Conservation (phyloP, 2,888 invertebrate genomes). For the Andrena bicolor region DNA sequence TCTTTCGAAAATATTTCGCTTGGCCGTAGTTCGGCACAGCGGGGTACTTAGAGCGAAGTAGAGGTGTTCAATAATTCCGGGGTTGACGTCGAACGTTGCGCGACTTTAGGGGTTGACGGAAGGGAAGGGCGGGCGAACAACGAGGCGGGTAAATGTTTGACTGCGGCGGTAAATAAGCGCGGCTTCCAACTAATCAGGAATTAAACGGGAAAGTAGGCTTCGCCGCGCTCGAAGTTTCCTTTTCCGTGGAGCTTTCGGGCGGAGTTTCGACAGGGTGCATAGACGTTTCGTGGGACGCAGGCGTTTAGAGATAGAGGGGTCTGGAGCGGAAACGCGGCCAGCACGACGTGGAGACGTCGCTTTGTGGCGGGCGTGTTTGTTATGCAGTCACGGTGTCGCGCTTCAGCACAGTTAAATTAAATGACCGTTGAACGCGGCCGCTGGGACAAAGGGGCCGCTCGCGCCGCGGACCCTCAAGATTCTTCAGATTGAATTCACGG, state of each 20-base stretch:
- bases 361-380: slow-evolving; percentile 28
- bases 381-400: slow-evolving; percentile 44
- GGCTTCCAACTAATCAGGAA: slow-evolving; percentile 5
- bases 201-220: neutral
- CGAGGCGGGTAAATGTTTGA: neutral
- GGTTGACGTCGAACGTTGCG: slow-evolving; percentile 4
- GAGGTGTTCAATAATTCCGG: slow-evolving; percentile 19
- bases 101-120: neutral
- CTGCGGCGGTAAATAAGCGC: neutral
- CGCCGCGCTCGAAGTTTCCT: neutral
- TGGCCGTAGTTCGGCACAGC: neutral
- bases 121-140: too few species aligned
- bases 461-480: slow-evolving; percentile 2
- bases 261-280: neutral
- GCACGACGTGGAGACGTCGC: neutral
- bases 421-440: slow-evolving; percentile 33
- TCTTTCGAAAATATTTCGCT: slow-evolving; percentile 8
- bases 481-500: slow-evolving; percentile 9
- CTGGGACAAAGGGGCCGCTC: slow-evolving; percentile 40
- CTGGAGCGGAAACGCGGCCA: neutral
- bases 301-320: neutral
- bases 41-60: neutral
- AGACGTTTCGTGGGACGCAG: neutral
- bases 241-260: neutral
- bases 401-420: slow-evolving; percentile 44